Conservation (phyloP, 2,797 vertebrate species). For the Cuculus canorus region DNA sequence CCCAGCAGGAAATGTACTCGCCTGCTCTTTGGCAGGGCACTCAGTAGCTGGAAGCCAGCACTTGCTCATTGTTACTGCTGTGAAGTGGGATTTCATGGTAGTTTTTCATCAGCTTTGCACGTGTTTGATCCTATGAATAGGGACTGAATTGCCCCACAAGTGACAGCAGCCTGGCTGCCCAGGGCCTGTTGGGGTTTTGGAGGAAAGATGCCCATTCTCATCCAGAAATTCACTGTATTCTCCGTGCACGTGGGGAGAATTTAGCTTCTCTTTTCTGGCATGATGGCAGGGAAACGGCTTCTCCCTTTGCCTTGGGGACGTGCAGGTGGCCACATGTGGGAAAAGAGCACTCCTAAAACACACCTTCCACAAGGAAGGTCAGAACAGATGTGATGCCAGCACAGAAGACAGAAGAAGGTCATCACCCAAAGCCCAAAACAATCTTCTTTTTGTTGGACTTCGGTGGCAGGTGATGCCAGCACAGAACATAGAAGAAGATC, state of each 20-base stretch:
- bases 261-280: background rate
- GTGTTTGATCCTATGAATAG: constrained; percentile 13
- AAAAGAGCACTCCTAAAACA: background rate
- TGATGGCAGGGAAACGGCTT: background rate
- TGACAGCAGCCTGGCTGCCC: constrained; percentile 36
- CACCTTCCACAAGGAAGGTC: background rate
- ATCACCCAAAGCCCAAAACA: background rate
- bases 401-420: background rate
- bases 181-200: background rate
- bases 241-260: background rate
- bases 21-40: constrained; percentile 25
- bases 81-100: constrained; percentile 49
- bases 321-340: background rate
- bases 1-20: background rate
- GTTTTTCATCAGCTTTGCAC: constrained; percentile 43
- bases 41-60: background rate
- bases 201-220: background rate
- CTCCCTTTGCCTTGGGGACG: background rate
- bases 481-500: background rate
- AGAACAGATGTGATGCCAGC: background rate
- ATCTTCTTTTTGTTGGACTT: background rate
- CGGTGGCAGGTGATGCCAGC: background rate
- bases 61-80: constrained; percentile 39
- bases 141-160: constrained; percentile 7
- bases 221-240: constrained; percentile 3